phyloP scores from a whole-genome alignment of 2,113 vertebrate species.

The Stomatorhinus ivindoensis region DNA sequence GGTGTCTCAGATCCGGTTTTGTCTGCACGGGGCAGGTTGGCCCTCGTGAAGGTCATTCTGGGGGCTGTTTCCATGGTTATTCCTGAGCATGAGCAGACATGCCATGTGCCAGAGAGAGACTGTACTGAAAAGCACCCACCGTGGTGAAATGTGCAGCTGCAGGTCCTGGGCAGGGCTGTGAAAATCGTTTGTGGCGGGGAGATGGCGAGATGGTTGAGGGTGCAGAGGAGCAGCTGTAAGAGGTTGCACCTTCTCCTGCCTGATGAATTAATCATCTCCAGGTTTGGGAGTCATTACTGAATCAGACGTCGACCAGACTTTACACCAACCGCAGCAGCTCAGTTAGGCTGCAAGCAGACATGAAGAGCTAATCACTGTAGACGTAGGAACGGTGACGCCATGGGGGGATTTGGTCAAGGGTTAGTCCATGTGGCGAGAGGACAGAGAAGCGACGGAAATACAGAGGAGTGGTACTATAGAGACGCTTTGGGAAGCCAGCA shows the following conservation, averaged over 20 bases:
- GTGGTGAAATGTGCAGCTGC: neutral
- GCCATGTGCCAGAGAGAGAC: neutral
- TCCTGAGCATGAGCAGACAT: slow-evolving; percentile 3
- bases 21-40: neutral
- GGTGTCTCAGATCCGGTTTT: neutral
- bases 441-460: neutral
- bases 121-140: neutral
- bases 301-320: neutral
- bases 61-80: neutral
- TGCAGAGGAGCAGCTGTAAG: neutral
- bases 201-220: neutral
- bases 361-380: neutral
- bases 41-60: neutral
- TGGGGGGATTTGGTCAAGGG: neutral
- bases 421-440: neutral
- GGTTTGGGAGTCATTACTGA: neutral
- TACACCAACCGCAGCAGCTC: neutral
- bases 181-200: neutral
- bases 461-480: no score
- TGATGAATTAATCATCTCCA: neutral
- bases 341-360: neutral
- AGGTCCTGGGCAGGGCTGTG: neutral
- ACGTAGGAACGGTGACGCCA: neutral
- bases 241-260: neutral
- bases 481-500: neutral